Evolutionary conservation across 2,888 invertebrate species (phyloP), one percentile per base, ranked within the genome.

Genomic region (Drosophila parthenogenetica): DNA sequence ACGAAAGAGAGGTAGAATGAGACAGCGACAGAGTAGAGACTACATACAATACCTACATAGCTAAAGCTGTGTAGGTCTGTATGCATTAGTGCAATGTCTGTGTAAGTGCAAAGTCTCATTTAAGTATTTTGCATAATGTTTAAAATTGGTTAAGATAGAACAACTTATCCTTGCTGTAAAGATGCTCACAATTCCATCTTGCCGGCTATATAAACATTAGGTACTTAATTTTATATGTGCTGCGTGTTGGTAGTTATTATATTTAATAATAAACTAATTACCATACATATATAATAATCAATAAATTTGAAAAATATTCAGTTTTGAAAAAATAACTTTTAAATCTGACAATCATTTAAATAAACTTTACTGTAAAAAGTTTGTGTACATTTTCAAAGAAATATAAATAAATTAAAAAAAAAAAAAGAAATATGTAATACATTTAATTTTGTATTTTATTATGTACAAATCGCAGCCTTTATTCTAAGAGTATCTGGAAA

Each of bases 61-160:
- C 17, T 45, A 57, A 13, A 32, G 25, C 32, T 62, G 13, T 35
- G 48, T 59, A 42, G 17, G 17, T 54, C 29, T 43, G 16, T 57
- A 17, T 14, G 55, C 54, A 17, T 61, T 48, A 51, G 43, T 51
- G 19, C 14, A 45, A 46, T 39, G 37, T 43, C 39, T 37, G 13
- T 37, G 22, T 39, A 14, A 63, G 51, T 49, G 62, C 29, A 19
- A 68, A 73, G 39, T 55, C 64, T 63, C 66, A 73, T 80, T 86
- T 77, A 73, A 83, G 81, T 84, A 68, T 69, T 81, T 67, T 81
- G 68, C 73, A 79, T 79, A 82, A 73, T 72, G 77, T 73, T 72
- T 50, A 66, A 71, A 49, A 49, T 25, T 35, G 17, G 7, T 17
- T 37, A 57, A 59, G 60, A 59, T 67, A 49, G 48, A 68, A 50